Conservation (phyloP, 2,113 vertebrate genomes). For the Peromyscus maniculatus region DNA sequence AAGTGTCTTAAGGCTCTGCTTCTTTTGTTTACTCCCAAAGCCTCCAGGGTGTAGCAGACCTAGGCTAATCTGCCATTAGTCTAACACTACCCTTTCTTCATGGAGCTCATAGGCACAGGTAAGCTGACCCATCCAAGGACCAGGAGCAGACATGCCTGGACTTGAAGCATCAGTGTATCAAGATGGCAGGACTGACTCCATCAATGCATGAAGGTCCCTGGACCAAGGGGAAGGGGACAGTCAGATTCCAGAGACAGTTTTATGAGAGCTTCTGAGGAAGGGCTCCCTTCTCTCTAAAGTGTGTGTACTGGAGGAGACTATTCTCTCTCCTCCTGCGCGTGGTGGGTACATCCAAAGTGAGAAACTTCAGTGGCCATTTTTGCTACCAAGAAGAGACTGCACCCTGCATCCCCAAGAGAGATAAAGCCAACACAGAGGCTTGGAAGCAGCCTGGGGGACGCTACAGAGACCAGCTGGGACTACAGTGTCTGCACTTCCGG, state of each 20-base stretch:
- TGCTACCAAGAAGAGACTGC: neutral
- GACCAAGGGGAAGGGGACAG: neutral
- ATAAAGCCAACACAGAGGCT: neutral
- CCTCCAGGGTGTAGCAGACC: no score
- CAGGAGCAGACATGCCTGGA: fast-evolving
- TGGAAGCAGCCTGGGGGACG: no score
- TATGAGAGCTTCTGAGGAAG: neutral
- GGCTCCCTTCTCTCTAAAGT: neutral
- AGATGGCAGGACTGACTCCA: neutral
- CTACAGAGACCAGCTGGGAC: neutral
- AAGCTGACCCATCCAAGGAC: neutral
- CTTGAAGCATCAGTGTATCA: no score
- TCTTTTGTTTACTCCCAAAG: neutral
- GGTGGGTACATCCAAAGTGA: neutral
- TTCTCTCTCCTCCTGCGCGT: neutral
- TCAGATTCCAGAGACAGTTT: neutral
- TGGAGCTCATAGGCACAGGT: neutral
- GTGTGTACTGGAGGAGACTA: neutral
- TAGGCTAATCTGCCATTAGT: neutral
- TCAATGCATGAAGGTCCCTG: neutral
- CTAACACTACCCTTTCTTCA: neutral
- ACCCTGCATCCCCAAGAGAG: neutral
- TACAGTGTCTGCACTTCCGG: neutral
- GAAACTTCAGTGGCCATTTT: neutral
- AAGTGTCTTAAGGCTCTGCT: neutral